These are phyloP conservation scores for Leucoptera coffeella DNA, from an alignment of 2,888 invertebrate genomes.

Conservation along the genomic window DNA sequence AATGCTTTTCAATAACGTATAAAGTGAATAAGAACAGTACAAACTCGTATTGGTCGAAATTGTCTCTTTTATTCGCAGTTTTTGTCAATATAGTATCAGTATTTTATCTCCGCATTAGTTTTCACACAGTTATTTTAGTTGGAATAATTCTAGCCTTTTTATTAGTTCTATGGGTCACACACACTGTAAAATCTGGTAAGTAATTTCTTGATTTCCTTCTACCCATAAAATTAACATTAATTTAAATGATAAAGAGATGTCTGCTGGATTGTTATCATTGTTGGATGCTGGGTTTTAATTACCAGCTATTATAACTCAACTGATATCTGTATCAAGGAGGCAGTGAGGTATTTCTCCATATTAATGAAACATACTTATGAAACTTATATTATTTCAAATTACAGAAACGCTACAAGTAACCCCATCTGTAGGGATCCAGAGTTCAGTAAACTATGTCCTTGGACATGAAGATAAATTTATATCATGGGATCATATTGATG, in stretches of 20 bases:
- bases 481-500: constrained; percentile 34
- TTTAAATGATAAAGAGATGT: too few species aligned
- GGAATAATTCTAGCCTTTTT: constrained; percentile 24
- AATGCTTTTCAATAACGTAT: constrained; percentile 27
- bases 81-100: constrained; percentile 26
- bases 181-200: constrained; percentile 38
- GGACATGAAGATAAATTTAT: constrained; percentile 31
- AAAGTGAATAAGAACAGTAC: constrained; percentile 15
- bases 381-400: constrained; percentile 9
- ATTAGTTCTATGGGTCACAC: constrained; percentile 34
- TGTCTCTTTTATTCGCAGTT: constrained; percentile 21
- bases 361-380: background rate
- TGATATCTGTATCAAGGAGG: too few species aligned
- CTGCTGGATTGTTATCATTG: too few species aligned
- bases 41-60: constrained; percentile 18
- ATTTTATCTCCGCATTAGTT: constrained; percentile 21
- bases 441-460: constrained; percentile 32
- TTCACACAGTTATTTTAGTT: constrained; percentile 22
- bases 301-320: too few species aligned
- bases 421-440: constrained; percentile 38
- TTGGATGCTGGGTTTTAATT: too few species aligned
- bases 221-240: background rate
- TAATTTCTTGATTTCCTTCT: constrained; percentile 2
- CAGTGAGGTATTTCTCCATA: background rate
- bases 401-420: constrained; percentile 35